phyloP scores from a whole-genome alignment of 1,140 invertebrate species.

The Adelges cooleyi region DNA sequence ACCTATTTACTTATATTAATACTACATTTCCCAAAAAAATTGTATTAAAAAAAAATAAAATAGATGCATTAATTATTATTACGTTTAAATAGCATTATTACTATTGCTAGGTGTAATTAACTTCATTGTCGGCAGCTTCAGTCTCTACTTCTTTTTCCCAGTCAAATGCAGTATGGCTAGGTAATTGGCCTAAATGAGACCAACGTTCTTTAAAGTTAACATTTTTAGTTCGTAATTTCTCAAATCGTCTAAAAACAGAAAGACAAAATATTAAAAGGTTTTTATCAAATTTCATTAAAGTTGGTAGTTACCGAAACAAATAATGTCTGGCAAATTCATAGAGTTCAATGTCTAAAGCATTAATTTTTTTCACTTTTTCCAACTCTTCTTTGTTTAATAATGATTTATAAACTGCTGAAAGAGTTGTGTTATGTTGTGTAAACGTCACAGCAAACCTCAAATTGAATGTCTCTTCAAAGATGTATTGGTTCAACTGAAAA shows the following conservation, averaged over 20 bases:
- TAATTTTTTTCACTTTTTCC: conserved; percentile 63
- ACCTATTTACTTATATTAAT: no score
- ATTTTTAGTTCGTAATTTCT: conserved; percentile 64
- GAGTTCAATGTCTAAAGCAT: conserved; percentile 81
- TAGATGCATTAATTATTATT: no score
- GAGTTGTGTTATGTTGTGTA: conserved; percentile 78
- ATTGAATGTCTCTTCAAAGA: conserved; percentile 96
- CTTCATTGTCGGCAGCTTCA: conserved; percentile 38
- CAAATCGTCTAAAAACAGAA: conserved; percentile 50
- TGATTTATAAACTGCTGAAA: conserved; percentile 62
- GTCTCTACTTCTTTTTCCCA: conserved; percentile 73
- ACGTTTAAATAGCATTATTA: no score
- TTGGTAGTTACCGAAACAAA: conserved; percentile 49
- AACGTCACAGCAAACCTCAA: conserved; percentile 78
- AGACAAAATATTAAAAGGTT: neutral
- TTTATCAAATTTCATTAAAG: conserved; percentile 32
- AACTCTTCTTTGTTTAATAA: conserved; percentile 60
- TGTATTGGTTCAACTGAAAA: conserved; percentile 72
- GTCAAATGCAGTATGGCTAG: conserved; percentile 67
- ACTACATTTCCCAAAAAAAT: no score
- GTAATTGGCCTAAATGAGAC: conserved; percentile 63
- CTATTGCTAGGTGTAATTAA: conserved; percentile 18
- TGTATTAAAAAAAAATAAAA: no score
- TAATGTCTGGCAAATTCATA: conserved; percentile 88
- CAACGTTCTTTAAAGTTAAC: conserved; percentile 66